These are phyloP conservation scores for Macaria liturata DNA, from an alignment of 2,888 invertebrate species.

Conservation along the genomic window DNA sequence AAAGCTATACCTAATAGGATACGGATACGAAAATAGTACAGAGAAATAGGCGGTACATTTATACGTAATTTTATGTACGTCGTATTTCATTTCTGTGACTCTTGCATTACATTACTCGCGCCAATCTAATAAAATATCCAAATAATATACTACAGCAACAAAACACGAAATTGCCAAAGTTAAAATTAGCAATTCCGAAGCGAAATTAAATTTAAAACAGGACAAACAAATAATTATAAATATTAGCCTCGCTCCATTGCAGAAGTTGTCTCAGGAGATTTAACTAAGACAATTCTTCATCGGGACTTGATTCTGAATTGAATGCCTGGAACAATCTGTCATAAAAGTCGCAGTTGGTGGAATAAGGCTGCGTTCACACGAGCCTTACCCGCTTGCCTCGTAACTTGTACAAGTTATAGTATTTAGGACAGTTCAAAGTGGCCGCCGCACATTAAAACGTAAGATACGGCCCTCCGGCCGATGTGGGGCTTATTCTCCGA, in stretches of 20 bases:
- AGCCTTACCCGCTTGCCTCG: slow-evolving; percentile 60
- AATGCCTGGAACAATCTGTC: slow-evolving; percentile 55
- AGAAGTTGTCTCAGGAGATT: slow-evolving; percentile 9
- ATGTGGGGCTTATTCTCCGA: slow-evolving; percentile 65
- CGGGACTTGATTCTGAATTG: slow-evolving; percentile 38
- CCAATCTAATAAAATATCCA: too few species aligned
- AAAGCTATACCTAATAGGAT: too few species aligned
- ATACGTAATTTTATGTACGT: too few species aligned
- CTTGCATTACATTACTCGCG: too few species aligned
- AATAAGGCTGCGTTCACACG: slow-evolving; percentile 60
- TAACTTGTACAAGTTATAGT: slow-evolving; percentile 79
- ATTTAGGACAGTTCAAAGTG: slow-evolving; percentile 77
- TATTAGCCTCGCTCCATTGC: slow-evolving; percentile 1
- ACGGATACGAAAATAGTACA: too few species aligned
- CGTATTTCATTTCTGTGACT: too few species aligned
- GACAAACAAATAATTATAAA: slow-evolving; percentile 3
- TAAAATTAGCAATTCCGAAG: too few species aligned
- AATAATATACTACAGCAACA: too few species aligned
- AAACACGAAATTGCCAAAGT: too few species aligned
- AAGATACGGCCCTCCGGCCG: slow-evolving; percentile 71
- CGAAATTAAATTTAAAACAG: neutral
- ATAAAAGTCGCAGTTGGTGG: slow-evolving; percentile 49
- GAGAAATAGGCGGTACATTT: too few species aligned
- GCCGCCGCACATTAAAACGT: slow-evolving; percentile 75
- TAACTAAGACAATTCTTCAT: slow-evolving; percentile 18